Evolutionary conservation across 1,140 invertebrate species (phyloP).

Genomic region (Trigoniulus corallinus): DNA sequence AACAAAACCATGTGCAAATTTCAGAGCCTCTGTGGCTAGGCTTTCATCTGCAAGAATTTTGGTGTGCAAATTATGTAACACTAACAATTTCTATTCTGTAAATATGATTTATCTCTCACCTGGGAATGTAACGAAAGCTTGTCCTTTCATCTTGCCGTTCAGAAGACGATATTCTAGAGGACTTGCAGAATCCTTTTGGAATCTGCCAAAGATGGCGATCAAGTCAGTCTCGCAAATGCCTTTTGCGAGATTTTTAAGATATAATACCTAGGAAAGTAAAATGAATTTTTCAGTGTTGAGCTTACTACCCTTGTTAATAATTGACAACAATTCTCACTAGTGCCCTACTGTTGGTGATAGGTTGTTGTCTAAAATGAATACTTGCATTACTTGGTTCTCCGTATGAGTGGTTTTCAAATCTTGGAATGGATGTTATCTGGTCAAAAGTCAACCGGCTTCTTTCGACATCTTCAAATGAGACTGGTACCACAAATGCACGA

Average conservation of each 20-base stretch:
- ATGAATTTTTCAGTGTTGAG: no score
- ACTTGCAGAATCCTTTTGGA: constrained; percentile 16
- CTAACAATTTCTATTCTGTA: constrained; percentile 3
- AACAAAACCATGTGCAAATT: constrained; percentile 2
- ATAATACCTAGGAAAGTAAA: constrained; percentile 30
- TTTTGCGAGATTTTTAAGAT: constrained; percentile 34
- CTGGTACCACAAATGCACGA: no score
- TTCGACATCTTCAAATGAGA: no score
- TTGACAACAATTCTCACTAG: no score
- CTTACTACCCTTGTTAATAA: no score
- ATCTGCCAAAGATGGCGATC: constrained; percentile 21
- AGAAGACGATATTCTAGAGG: constrained; percentile 26
- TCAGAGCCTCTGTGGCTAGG: constrained; percentile 2
- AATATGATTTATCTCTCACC: constrained; percentile 21
- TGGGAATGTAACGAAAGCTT: constrained; percentile 35
- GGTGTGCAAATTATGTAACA: not conserved
- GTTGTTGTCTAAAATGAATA: no score
- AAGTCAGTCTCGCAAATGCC: constrained; percentile 27
- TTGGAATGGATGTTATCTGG: no score
- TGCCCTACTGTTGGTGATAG: no score
- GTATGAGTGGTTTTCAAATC: no score
- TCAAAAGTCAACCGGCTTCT: no score
- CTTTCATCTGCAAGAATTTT: constrained; percentile 1
- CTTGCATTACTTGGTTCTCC: no score
- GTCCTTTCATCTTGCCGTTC: constrained; percentile 35